Percentiles rank a stretch among this genome's conserved stretches.
phyloP scores from a whole-genome alignment of 2,797 vertebrate genomes.

The Bucorvus abyssinicus region DNA sequence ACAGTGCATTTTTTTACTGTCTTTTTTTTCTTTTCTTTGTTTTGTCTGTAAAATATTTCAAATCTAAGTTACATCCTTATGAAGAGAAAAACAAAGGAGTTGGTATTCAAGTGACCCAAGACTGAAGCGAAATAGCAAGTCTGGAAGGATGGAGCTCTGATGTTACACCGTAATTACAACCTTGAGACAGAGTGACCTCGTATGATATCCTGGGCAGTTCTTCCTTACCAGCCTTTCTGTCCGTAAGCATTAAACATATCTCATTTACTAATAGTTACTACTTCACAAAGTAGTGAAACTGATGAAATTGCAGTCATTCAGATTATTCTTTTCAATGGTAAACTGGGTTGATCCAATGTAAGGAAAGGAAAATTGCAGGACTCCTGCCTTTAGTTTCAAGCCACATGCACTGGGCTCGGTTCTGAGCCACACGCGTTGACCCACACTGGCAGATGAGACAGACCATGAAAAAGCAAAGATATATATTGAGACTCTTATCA shows the following conservation, averaged over 20 bases:
- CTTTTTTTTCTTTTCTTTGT: not conserved
- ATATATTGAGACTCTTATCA: not conserved
- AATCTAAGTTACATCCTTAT: not conserved
- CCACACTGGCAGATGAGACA: not conserved
- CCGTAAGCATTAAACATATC: not conserved
- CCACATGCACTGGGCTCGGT: not conserved
- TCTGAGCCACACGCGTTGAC: not conserved
- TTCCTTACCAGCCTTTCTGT: not conserved
- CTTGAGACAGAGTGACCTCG: not conserved
- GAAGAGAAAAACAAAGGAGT: not conserved
- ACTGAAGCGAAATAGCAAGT: not conserved
- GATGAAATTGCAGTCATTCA: not conserved
- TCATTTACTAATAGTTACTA: not conserved
- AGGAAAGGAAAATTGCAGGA: not conserved
- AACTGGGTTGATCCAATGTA: not conserved
- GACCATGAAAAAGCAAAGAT: not conserved
- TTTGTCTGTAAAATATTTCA: not conserved
- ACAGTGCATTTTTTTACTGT: not conserved
- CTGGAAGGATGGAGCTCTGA: not conserved
- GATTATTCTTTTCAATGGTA: not conserved
- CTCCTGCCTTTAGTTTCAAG: not conserved
- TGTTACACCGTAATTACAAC: slow-evolving; percentile 5
- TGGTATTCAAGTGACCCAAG: not conserved
- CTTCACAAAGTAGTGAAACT: not conserved
- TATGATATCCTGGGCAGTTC: not conserved